Conservation (phyloP, 1,140 invertebrate species). For the Drosophila aff. region DNA sequence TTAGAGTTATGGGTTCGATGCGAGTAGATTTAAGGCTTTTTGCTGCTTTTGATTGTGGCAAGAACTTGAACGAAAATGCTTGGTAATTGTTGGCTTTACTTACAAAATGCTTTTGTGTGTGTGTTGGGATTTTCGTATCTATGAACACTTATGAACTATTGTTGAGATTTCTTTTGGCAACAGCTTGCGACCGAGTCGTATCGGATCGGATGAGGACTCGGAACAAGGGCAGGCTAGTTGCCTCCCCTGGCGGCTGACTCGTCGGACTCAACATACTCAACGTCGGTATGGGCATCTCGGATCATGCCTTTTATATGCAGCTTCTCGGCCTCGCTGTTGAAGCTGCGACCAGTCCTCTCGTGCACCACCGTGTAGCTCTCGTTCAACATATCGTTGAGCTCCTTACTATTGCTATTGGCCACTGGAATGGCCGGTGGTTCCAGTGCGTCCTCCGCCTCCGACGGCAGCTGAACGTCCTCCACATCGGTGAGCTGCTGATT, state of each 20-base stretch:
- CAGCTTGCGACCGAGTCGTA: slow-evolving; percentile 29
- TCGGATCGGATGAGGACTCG: slow-evolving; percentile 19
- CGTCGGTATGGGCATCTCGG: slow-evolving; percentile 85
- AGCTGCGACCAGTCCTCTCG: slow-evolving; percentile 79
- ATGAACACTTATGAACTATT: slow-evolving; percentile 69
- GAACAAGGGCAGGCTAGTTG: slow-evolving; percentile 60
- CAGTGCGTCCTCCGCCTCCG: slow-evolving; percentile 85
- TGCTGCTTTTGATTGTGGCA: slow-evolving; percentile 65
- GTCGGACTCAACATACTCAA: slow-evolving; percentile 86
- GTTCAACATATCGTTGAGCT: slow-evolving; percentile 83
- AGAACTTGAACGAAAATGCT: slow-evolving; percentile 65
- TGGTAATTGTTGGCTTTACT: slow-evolving; percentile 75
- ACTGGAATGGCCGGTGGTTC: slow-evolving; percentile 47
- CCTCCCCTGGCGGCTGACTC: slow-evolving; percentile 74
- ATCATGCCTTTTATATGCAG: slow-evolving; percentile 85
- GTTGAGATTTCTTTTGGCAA: slow-evolving; percentile 44
- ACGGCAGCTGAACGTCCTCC: slow-evolving; percentile 86
- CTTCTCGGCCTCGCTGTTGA: slow-evolving; percentile 85
- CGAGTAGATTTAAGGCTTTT: slow-evolving; percentile 61
- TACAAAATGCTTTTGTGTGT: slow-evolving; percentile 78
- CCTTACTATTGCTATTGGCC: slow-evolving; percentile 61
- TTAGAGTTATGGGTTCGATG: slow-evolving; percentile 52
- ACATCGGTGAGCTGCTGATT: slow-evolving; percentile 85
- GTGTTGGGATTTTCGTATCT: slow-evolving; percentile 60
- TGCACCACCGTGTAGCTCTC: slow-evolving; percentile 85